Base-by-base conservation (phyloP, 53 echinoderm and acorn worm species). In the Holothuria scabra region DNA sequence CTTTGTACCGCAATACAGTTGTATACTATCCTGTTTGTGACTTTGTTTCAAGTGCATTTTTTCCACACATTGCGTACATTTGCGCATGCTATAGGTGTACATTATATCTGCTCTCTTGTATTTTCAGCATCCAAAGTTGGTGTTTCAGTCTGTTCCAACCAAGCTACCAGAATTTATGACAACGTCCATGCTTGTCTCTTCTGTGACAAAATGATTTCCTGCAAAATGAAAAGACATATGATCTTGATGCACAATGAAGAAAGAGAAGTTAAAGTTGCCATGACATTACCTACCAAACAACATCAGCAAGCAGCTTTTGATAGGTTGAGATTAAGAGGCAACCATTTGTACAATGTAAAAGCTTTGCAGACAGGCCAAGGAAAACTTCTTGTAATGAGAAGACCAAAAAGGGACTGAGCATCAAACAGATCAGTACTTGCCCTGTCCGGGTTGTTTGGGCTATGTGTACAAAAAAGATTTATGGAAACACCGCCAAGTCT, bases 201-300 rank as follows among this genome's bases (percentile, higher is more conserved):
- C 38, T 69, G 69, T 35, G 38, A 37, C 6, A 69, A 69, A 38
- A 21, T 69, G 12, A 69, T 69, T 4, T 69, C 69, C 12, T 69
- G 69, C 19, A 69, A 38, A 21, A 72, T 72, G 44, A 72, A 44
- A 48, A 72, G 72, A 72, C 72, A 72, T 21, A 38, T 72, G 46
- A 2, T 24, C 12, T 46, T 24, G 9, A 25, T 23, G 19, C 72
- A 72, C 46, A 19, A 46, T 13, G 72, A 72, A 12, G 72, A 72
- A 26, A 22, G 13, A 24, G 72, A 72, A 10, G 72, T 72, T 10
- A 72, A 72, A 26, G 72, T 34, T 24, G 72, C 72, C 22, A 46
- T 72, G 72, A 49, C 72, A 44, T 25, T 72, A 21, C 12, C 72
- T 23, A 23, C 23, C 48, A 23, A n/a, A 0, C 5, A 72, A 44